These are phyloP conservation scores for Cyclopterus lumpus DNA, from an alignment of 2,797 vertebrate genomes.

Conservation along the genomic window DNA sequence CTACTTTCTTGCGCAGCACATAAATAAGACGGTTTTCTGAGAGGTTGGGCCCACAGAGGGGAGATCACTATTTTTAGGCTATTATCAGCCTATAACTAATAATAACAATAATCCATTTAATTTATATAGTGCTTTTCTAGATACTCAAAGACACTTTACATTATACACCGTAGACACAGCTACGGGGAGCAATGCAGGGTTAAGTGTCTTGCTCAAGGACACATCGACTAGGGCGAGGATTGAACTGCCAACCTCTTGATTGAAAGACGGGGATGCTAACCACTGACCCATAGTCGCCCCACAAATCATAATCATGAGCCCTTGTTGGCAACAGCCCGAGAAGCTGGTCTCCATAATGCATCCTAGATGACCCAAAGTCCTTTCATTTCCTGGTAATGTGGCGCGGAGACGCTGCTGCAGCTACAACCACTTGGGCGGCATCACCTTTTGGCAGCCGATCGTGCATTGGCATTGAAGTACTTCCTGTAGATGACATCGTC, in stretches of 20 bases:
- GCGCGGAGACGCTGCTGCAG: conserved; percentile 3
- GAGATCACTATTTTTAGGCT: conserved; percentile 30
- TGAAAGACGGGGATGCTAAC: no score
- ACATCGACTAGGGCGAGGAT: no score
- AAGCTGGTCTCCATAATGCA: conserved; percentile 5
- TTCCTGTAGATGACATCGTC: conserved; percentile 12
- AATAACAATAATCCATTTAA: no score
- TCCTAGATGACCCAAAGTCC: conserved; percentile 28
- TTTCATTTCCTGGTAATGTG: background rate
- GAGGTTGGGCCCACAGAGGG: conserved; percentile 21
- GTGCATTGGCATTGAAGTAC: background rate
- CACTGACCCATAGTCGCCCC: no score
- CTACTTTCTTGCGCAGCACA: conserved; percentile 24
- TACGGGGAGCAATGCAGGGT: no score
- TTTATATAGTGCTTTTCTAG: no score
- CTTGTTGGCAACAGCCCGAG: conserved; percentile 23
- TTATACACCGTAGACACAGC: no score
- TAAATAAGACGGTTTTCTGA: conserved; percentile 45
- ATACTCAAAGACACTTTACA: no score
- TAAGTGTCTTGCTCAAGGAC: no score
- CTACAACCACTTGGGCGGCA: conserved; percentile 19
- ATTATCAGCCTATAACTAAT: conserved; percentile 21
- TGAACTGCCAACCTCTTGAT: no score
- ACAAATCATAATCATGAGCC: conserved; percentile 20
- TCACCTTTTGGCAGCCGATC: conserved; percentile 17